Evolutionary conservation across 2,113 vertebrate genomes (phyloP).

Genomic region (Emydura subglobosa): DNA sequence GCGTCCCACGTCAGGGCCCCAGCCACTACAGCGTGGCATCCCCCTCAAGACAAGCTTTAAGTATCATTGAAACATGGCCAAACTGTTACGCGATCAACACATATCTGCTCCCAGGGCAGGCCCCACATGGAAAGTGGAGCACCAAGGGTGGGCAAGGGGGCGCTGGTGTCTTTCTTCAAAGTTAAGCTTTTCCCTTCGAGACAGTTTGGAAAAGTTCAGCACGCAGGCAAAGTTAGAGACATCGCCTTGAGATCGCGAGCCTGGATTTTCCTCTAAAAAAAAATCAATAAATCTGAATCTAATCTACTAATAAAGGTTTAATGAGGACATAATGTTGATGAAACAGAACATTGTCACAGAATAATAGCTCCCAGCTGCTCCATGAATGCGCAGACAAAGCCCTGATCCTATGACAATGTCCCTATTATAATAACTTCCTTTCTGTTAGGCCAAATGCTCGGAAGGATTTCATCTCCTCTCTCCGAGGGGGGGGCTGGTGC

Average conservation of each 20-base stretch:
- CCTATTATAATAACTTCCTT: not conserved
- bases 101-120: not conserved
- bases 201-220: not conserved
- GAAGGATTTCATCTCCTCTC: not conserved
- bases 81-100: not conserved
- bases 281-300: constrained; percentile 85
- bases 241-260: constrained; percentile 1
- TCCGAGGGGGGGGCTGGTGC: rapidly evolving
- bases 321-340: constrained; percentile 82
- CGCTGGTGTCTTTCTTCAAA: not conserved
- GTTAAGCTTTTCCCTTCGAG: not conserved
- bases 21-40: not conserved
- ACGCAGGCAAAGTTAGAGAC: not conserved
- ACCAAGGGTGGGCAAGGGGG: not conserved
- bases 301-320: constrained; percentile 88
- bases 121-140: not conserved
- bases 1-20: not conserved
- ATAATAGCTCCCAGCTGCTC: constrained; percentile 77
- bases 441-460: not conserved
- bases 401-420: constrained; percentile 33
- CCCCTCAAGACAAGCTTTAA: not conserved
- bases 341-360: constrained; percentile 77
- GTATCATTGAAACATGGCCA: not conserved
- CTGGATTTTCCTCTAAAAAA: constrained; percentile 62
- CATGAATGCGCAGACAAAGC: constrained; percentile 51